Base-by-base conservation (phyloP, 2,797 vertebrate genomes). In the Sylvilagus floridanus region DNA sequence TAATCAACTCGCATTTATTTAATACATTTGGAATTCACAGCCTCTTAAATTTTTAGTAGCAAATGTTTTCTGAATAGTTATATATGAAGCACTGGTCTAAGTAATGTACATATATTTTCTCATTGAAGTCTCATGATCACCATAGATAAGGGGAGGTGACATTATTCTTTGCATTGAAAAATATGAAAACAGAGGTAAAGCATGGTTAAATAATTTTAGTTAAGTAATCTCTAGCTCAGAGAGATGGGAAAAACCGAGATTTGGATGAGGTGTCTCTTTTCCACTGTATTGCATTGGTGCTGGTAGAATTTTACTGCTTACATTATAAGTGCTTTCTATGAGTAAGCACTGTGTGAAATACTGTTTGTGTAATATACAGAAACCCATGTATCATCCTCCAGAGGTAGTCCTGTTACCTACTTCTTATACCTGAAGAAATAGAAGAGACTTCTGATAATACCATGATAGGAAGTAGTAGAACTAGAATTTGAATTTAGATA, bases 1-100 rank as follows among this genome's bases (percentile, higher is more conserved):
- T 35, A 73, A 73, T 90, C 50, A 76, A 14, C 63, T 76, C 28
- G 76, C 52, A 83, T 90, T 90, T 77, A 87, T 83, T 84, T 92
- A 42, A 73, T 32, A 35, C 68, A 69, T 82, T 93, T 90, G 37
- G 54, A 77, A 60, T 65, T 84, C 84, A 90, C 32, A 68, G 19
- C 28, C 37, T 95, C 68, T 54, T 81, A 68, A 50, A 54, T 47
- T 65, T 71, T 76, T 28, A 77, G 30, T 81, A 77, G 42, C 28
- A 69, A 42, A 62, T 60, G 42, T 69, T 42, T 89, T 94, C 72
- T 84, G 57, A 81, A 69, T 69, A n/a, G 21, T 54, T 75, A 22
- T 22, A 10, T 82, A 3, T 47, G 5, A 47, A 52, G 11, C 7
- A 47, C 42, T 28, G n/a, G 42, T 68, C 9, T 76, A 37, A 37